Base-by-base conservation (phyloP, 2,888 invertebrate species). In the Toxonevra muliebris region DNA sequence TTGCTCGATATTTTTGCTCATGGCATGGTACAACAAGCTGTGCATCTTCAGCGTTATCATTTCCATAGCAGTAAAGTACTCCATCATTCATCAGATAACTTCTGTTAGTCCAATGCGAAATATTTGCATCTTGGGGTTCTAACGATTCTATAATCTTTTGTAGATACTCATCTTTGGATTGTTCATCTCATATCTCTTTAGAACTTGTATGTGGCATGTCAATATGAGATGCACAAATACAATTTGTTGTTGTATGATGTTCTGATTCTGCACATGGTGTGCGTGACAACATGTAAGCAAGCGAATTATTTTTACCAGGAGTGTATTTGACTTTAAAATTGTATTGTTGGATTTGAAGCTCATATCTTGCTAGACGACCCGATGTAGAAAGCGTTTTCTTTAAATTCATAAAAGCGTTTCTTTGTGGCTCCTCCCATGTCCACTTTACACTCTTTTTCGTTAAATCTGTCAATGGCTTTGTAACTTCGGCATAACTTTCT, bases 341-440 rank as follows among this genome's bases (percentile, higher is more conserved):
- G 67, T 79, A 86, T 2, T 76, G 73, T 69, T 85, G 83, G 1
- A 87, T 73, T 48, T 68, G 71, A 5, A 87, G 53, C 0, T 82
- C 83, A 87, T 87, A 87, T 42, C 86, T 69, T 0, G 81, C 83
- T 0, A 87, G 71, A 55, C 86, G 68, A 5, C 85, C 85, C 4
- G 78, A 76, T 0, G 52, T 53, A 54, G 41, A 53, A 13, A 71
- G 30, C 74, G 50, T 50, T 1, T 59, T 19, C 59, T 76, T 76
- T 0, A 80, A 60, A 0, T 64, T 59, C 0, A 66, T 20, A 48
- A 73, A 81, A 1, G 79, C 75, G 1, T 43, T 50, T 15, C 67
- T 10, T 19, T 55, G 61, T 30, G 20, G 43, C 60, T 62, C 41
- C 2, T 19, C n/a, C 70, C 70, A 72, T 30, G 40, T 42, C 65